Evolutionary conservation across 2,888 invertebrate genomes (phyloP).

Genomic region (Drosophila cyrtoloma): DNA sequence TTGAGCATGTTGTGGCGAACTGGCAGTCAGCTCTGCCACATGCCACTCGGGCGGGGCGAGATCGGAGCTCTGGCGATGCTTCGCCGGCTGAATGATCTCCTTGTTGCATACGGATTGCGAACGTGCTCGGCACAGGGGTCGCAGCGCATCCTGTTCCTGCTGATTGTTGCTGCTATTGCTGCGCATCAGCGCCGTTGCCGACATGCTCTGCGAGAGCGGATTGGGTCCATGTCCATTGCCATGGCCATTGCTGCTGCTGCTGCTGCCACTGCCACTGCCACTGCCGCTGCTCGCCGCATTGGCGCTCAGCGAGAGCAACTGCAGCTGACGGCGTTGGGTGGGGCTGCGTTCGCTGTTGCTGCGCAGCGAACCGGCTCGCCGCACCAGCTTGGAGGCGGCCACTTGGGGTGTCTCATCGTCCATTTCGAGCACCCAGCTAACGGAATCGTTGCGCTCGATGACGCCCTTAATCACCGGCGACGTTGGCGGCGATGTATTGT

Average conservation of each 20-base stretch:
- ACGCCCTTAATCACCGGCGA: constrained; percentile 93
- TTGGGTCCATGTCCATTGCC: constrained; percentile 67
- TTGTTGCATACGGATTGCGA: constrained; percentile 85
- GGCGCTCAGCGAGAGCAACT: constrained; percentile 65
- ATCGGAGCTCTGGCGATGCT: constrained; percentile 32
- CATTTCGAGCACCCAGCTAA: constrained; percentile 94
- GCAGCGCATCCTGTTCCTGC: constrained; percentile 61
- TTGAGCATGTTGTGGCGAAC: constrained; percentile 71
- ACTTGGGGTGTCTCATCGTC: constrained; percentile 90
- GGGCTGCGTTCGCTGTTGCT: constrained; percentile 85
- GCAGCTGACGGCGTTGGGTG: constrained; percentile 84
- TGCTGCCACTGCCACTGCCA: constrained; percentile 11
- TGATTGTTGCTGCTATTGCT: constrained; percentile 58
- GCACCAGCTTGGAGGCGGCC: constrained; percentile 89
- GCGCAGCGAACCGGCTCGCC: constrained; percentile 89
- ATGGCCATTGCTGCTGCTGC: constrained; percentile 50
- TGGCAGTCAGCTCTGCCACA: constrained; percentile 44
- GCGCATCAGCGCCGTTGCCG: constrained; percentile 86
- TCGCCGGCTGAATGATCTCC: constrained; percentile 68
- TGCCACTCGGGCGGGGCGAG: constrained; percentile 53
- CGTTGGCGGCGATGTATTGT: constrained; percentile 86
- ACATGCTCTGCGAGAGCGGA: constrained; percentile 86
- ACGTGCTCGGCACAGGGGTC: constrained; percentile 84
- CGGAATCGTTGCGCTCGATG: constrained; percentile 94
- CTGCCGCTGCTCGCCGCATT: constrained; percentile 35